Evolutionary conservation across 1,140 invertebrate species (phyloP), one percentile per base, ranked within the genome.

Genomic region (Sinella curviseta): DNA sequence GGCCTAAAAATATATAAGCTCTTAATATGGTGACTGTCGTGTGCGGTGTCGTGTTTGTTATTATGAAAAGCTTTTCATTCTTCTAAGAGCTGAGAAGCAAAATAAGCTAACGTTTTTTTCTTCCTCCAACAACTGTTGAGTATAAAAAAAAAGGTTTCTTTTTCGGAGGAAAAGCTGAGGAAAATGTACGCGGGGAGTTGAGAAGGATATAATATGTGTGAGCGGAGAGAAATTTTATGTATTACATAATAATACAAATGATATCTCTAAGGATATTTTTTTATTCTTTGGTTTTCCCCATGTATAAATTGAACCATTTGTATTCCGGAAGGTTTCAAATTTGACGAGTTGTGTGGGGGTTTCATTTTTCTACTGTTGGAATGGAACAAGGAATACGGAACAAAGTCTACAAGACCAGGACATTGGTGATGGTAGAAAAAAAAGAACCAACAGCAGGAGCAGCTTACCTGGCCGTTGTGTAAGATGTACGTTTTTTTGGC

Each of bases 201-300:
- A 48, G 20, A 48, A 8, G 39, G 8, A 48, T 8, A 48, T 20
- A 48, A 8, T 48, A 12, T 48, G 20, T 20, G 8, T 48, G 20
- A 20, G 20, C 39, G 39, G 8, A 20, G 20, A 20, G 8, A 65
- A 65, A 26, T 17, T 65, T 14, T 65, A 65, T 65, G 57, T n/a
- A 65, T 65, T 65, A 65, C 57, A 26, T 65, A 65, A 65, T 65
- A 65, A 65, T 48, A 20, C 39, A 26, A 16, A 17, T 65, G 57
- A 65, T 65, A 65, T 65, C 57, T 65, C 57, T n/a, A 26, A 65
- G 57, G 57, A 65, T 65, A 12, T 65, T 65, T 48, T 48, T 48
- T 48, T 20, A 48, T 48, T 48, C 39, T 65, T 26, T 16, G 57
- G 57, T 65, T 65, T 65, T 33, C 65, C 65, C 4, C 8, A 33